Base-by-base conservation (phyloP, 2,797 vertebrate genomes). In the Botia kubotai region DNA sequence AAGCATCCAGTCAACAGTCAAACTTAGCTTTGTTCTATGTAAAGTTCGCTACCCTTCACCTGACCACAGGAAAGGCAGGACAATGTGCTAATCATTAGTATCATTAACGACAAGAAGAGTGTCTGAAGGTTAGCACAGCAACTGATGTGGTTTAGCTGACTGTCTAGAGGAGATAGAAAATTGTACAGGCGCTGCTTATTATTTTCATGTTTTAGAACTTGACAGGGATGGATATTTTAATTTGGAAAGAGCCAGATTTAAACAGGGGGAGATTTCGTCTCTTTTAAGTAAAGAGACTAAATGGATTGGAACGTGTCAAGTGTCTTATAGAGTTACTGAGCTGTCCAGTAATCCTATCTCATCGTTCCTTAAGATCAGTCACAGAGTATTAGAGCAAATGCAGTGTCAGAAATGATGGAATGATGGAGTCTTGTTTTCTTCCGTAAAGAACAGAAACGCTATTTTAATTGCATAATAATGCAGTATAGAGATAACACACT, bases 221-320 rank as follows among this genome's bases (percentile, higher is more conserved):
- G 23, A 76, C n/a, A 12, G 19, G 19, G 8, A 77, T 77, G n/a
- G 21, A 68, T 68, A 53, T 77, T 6, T n/a, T 19, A 58, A 46
- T 60, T 26, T 23, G 19, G 55, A 53, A 3, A n/a, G 16, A 71
- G 16, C 11, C 11, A 68, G 66, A 48, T 2, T 69, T 69, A 19
- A 19, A 55, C 6, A 19, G 29, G 36, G 17, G 14, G 21, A 52
- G 68, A 52, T 4, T 55, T 76, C 13, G 6, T 23, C 29, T 16
- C 19, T 46, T 77, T 77, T 55, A 23, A 6, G 21, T 11, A 52
- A 53, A 52, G n/a, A 70, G 80, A 66, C 72, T 81, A 87, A 90
- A 91, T 77, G 39, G 89, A 81, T 80, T 79, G 83, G 84, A 92
- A 90, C 81, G 48, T 58, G 83, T 52, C 63, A 79, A 73, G 79